A percentile compares a stretch with the other conserved stretches of the same genome.
Evolutionary conservation across 2,113 vertebrate genomes (phyloP).

Genomic region (Chauna torquata): DNA sequence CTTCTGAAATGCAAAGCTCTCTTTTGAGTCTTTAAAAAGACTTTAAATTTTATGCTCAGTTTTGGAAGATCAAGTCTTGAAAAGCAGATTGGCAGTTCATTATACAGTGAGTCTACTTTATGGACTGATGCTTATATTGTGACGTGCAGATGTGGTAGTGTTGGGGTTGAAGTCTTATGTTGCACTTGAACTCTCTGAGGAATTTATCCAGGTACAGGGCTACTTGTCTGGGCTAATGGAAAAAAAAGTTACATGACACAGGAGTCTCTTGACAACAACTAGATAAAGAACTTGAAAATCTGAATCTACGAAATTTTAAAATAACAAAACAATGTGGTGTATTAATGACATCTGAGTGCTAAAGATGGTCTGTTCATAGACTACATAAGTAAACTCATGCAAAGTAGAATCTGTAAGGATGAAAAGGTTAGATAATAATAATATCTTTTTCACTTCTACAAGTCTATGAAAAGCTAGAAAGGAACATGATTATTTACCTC

Average conservation of each 20-base stretch:
- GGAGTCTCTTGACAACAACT: background rate
- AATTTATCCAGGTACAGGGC: background rate
- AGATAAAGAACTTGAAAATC: background rate
- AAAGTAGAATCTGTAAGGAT: background rate
- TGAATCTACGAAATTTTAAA: background rate
- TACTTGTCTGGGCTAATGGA: background rate
- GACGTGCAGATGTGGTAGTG: background rate
- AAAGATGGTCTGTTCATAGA: background rate
- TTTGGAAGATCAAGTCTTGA: background rate
- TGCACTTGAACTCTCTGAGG: background rate
- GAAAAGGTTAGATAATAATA: background rate
- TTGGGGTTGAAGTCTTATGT: background rate
- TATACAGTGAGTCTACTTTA: background rate
- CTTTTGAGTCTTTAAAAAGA: background rate
- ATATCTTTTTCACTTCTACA: background rate
- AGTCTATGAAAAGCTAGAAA: background rate
- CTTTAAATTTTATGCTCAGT: background rate
- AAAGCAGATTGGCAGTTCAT: background rate
- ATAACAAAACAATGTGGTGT: background rate
- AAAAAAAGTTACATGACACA: background rate
- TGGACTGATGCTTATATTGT: background rate
- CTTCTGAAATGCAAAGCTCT: background rate
- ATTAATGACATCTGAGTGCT: background rate
- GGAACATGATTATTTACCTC: background rate
- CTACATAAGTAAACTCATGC: fast-evolving